phyloP scores from a whole-genome alignment of 2,113 vertebrate species.

The Pontoporia blainvillei region DNA sequence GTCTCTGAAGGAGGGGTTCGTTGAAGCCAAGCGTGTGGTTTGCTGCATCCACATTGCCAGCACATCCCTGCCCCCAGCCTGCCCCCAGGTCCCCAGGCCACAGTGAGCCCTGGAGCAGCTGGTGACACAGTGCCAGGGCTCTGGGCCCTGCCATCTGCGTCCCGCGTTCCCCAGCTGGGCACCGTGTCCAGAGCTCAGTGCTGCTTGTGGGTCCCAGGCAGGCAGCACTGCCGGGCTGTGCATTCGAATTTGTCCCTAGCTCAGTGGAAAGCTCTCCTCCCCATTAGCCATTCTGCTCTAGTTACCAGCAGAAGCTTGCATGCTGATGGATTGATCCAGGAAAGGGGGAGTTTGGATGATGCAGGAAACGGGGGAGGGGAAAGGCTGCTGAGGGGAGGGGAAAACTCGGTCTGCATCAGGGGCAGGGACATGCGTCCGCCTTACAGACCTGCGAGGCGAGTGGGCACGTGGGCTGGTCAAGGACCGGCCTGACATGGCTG shows the following conservation, averaged over 20 bases:
- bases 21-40: neutral
- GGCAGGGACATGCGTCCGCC: fast-evolving
- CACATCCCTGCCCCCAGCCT: neutral
- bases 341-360: fast-evolving
- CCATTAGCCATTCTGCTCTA: neutral
- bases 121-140: neutral
- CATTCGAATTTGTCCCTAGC: neutral
- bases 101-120: fast-evolving
- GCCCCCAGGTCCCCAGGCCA: neutral
- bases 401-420: fast-evolving
- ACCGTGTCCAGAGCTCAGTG: neutral
- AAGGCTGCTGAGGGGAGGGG: no score
- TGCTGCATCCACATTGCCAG: neutral
- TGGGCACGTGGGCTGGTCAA: fast-evolving
- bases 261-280: neutral
- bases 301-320: neutral
- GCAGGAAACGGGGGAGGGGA: fast-evolving
- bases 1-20: no score
- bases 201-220: neutral
- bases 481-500: neutral
- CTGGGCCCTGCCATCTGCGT: neutral
- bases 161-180: neutral
- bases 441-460: fast-evolving
- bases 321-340: fast-evolving
- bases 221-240: neutral